Base-by-base conservation (phyloP, 2,888 invertebrate genomes). In the Orchesellides sinensis region DNA sequence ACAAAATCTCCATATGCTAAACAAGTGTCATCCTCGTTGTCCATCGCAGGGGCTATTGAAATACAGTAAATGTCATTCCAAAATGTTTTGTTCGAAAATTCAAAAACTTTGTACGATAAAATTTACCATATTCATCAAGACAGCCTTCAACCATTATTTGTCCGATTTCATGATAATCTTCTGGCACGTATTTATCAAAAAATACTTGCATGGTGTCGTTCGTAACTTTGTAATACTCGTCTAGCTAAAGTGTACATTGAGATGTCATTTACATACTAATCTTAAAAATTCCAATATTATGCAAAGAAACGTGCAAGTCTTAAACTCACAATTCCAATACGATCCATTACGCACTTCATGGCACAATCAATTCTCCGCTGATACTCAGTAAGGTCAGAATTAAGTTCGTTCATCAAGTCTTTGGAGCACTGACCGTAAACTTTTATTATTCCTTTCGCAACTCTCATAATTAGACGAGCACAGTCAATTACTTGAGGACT, bases 121-220 rank as follows among this genome's bases (percentile, higher is more conserved):
- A 40, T 68, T 73, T 83, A 83, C 86, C 27, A 54, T 73, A 83
- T n/a, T 86, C 86, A 10, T 84, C 84, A 27, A 82, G 70, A 49
- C 86, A 86, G 14, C 84, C 84, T 65, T 82, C 84, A 0, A 70
- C 65, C 45, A 84, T 75, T 21, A 75, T 54, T 19, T 84, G 84
- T 3, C 78, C 84, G 0, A 74, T 66, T 63, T 84, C 83, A 27
- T 84, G 86, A 17, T 49, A 82, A n/a, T 74, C 73, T 61, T 70
- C 72, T 0, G 83, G 84, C 12, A 86, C 17, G 49, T 78, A 83
- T 21, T 74, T 56, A 10, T 84, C 82, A 27, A 84, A 79, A 63
- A 86, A 86, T 19, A 65, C 40, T 45, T 84, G 81, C 29, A 86
- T 27, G 6, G 81, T 79, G 21, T 66, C 82, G 25, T 74, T 74